Conservation (phyloP, 2,888 invertebrate genomes). For the Smittia aterrima region DNA sequence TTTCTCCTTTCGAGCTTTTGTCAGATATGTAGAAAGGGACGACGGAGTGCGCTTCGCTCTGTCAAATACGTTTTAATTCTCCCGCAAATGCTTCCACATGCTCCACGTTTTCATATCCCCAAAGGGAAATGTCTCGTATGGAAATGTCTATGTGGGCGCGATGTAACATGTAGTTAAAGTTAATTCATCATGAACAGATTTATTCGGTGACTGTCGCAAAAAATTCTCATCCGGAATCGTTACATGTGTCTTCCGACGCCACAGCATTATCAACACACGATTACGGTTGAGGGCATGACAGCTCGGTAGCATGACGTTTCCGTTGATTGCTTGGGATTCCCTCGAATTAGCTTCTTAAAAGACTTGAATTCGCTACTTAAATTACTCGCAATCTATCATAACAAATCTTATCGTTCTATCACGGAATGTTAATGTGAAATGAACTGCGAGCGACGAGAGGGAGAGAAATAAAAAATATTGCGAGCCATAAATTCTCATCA, state of each 20-base stretch:
- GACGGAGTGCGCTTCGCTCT: neutral
- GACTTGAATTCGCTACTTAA: neutral
- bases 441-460: neutral
- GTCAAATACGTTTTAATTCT: conserved; percentile 40
- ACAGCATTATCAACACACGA: neutral
- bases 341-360: neutral
- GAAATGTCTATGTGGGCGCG: conserved; percentile 15
- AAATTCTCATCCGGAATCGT: neutral
- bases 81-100: conserved; percentile 14
- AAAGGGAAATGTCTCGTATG: conserved; percentile 20
- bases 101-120: neutral
- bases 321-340: neutral
- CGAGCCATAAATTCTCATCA: conserved; percentile 14
- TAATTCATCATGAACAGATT: conserved; percentile 41
- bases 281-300: neutral
- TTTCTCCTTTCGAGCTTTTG: neutral
- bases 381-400: neutral
- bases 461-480: neutral
- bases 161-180: conserved; percentile 38
- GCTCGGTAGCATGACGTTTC: neutral
- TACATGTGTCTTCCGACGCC: conserved; percentile 11
- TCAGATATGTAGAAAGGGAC: neutral
- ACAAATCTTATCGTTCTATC: conserved; percentile 2
- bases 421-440: neutral
- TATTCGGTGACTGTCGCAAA: conserved; percentile 7